These are phyloP conservation scores for Typhlichthys subterraneus DNA, from an alignment of 2,797 vertebrate species.

Conservation along the genomic window DNA sequence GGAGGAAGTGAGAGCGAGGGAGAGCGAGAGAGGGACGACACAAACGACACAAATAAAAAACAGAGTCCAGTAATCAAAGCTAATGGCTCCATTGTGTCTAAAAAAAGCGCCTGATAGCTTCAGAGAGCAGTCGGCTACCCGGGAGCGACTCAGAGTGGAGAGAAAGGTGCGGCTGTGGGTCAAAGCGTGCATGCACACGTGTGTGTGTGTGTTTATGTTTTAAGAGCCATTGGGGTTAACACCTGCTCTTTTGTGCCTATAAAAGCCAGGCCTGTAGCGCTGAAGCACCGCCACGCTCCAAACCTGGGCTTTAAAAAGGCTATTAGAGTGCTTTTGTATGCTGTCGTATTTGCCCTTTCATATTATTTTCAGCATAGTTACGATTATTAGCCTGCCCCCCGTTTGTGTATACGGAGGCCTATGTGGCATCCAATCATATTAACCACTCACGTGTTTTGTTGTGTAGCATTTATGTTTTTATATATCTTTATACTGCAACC, in stretches of 20 bases:
- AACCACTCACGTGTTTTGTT: too few species aligned
- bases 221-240: slow-evolving; percentile 67
- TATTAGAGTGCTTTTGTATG: too few species aligned
- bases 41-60: not conserved
- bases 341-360: too few species aligned
- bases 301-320: too few species aligned
- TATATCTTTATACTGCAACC: too few species aligned
- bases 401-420: too few species aligned
- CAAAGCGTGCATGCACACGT: slow-evolving; percentile 20
- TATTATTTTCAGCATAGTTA: too few species aligned
- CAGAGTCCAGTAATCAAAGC: slow-evolving; percentile 76
- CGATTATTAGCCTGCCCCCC: too few species aligned
- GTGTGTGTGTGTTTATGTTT: slow-evolving; percentile 24
- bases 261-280: slow-evolving; percentile 62
- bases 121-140: slow-evolving; percentile 36
- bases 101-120: slow-evolving; percentile 66
- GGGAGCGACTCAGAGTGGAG: slow-evolving; percentile 21
- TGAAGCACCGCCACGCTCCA: slow-evolving; percentile 43
- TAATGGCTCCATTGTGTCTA: slow-evolving; percentile 74
- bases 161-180: slow-evolving; percentile 49
- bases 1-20: slow-evolving; percentile 43
- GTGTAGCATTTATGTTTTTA: too few species aligned
- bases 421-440: too few species aligned
- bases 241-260: slow-evolving; percentile 88
- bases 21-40: not conserved